Conservation (phyloP, 2,113 vertebrate species). For the Tretioscincus oriximinensis region DNA sequence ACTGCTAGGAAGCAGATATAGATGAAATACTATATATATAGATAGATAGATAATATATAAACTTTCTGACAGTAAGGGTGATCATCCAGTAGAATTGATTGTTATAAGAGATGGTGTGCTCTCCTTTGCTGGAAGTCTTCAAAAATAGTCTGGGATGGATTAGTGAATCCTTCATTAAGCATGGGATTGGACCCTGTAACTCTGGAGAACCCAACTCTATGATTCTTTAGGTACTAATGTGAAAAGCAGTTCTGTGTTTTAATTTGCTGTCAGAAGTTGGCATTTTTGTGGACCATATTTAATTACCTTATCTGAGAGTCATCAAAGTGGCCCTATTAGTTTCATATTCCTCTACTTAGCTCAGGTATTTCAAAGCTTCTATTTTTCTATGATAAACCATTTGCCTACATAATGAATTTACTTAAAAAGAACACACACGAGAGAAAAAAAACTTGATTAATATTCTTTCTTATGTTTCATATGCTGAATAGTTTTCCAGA, state of each 20-base stretch:
- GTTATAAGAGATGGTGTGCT: too few species aligned
- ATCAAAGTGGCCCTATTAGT: slow-evolving; percentile 25
- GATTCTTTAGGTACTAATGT: background rate
- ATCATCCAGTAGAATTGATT: too few species aligned
- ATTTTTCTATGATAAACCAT: slow-evolving; percentile 21
- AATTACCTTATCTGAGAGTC: background rate
- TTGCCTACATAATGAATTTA: slow-evolving; percentile 10
- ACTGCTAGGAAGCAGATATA: too few species aligned
- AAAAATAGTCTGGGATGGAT: too few species aligned
- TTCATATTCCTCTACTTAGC: slow-evolving; percentile 17
- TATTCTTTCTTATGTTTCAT: slow-evolving; percentile 21
- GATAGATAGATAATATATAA: too few species aligned
- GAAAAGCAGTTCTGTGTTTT: background rate
- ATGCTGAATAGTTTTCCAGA: slow-evolving; percentile 21
- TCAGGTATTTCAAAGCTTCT: slow-evolving; percentile 25
- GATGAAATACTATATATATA: too few species aligned
- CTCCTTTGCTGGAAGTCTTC: too few species aligned
- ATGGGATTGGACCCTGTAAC: too few species aligned
- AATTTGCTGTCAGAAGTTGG: background rate
- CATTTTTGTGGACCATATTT: background rate
- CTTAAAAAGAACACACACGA: slow-evolving; percentile 17
- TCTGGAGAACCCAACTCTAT: too few species aligned
- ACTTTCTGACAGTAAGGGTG: too few species aligned
- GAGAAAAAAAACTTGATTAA: slow-evolving; percentile 26
- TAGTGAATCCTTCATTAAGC: too few species aligned